Evolutionary conservation across 2,797 vertebrate genomes (phyloP).

Genomic region (Tarsius wallacei): DNA sequence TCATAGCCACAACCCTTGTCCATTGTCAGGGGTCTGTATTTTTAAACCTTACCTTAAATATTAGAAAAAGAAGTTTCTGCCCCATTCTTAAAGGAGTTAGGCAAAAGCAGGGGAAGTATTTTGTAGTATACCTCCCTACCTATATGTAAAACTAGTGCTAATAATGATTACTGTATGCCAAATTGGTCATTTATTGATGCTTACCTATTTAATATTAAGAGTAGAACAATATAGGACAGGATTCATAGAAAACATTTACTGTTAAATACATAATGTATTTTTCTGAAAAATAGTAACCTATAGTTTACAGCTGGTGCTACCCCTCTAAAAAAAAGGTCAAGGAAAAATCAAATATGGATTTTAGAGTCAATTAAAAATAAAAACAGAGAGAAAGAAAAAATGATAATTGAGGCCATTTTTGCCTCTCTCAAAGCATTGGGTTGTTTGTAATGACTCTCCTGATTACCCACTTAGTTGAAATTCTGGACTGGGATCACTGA

Average conservation of each 20-base stretch:
- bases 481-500: conserved; percentile 50
- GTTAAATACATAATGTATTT: conserved; percentile 45
- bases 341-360: conserved; percentile 41
- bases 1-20: background rate
- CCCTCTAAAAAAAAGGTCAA: background rate
- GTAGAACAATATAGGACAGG: background rate
- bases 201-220: conserved; percentile 25
- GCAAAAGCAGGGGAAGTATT: background rate
- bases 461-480: conserved; percentile 50
- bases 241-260: background rate
- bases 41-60: conserved; percentile 46
- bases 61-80: background rate
- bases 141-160: conserved; percentile 27
- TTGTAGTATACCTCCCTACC: background rate
- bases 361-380: conserved; percentile 30
- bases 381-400: conserved; percentile 17
- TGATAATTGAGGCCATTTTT: background rate
- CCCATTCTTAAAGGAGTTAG: conserved; percentile 10
- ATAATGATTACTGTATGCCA: background rate
- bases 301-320: background rate
- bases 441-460: conserved; percentile 46
- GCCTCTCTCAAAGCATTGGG: background rate
- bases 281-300: conserved; percentile 34
- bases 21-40: background rate
- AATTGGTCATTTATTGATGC: background rate